Evolutionary conservation across 1,140 invertebrate species (phyloP).

Genomic region (Apocrypta bakeri): DNA sequence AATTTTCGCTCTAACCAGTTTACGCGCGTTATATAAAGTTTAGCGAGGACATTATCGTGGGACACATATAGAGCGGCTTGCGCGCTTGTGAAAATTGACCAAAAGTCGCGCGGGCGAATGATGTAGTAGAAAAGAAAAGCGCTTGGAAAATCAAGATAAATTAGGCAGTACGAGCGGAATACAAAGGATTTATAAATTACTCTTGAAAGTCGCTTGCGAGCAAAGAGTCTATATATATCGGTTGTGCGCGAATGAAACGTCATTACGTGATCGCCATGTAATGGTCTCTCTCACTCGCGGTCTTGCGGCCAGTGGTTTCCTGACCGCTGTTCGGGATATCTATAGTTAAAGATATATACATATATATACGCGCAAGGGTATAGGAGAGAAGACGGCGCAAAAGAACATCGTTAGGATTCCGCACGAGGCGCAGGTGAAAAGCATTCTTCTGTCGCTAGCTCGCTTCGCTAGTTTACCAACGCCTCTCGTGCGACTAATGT

Average conservation of each 20-base stretch:
- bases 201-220: no score
- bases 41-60: not conserved
- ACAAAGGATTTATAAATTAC: not conserved
- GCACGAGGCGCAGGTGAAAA: not conserved
- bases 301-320: not conserved
- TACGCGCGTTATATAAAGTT: not conserved
- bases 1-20: no score
- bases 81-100: not conserved
- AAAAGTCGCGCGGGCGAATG: not conserved
- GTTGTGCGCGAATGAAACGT: not conserved
- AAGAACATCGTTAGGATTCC: not conserved
- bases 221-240: no score
- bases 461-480: no score
- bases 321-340: not conserved
- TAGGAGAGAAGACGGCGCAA: not conserved
- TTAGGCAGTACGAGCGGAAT: not conserved
- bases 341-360: no score
- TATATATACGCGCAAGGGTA: no score
- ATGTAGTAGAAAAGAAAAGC: not conserved
- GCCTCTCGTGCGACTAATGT: no score
- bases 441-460: not conserved
- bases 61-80: no score
- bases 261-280: constrained; percentile 1
- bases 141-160: not conserved
- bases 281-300: not conserved